Percentiles rank a stretch among this genome's conserved stretches.
Conservation (phyloP, 35 echinoderm and acorn worm genomes). For the Ophioderma brevispina region DNA sequence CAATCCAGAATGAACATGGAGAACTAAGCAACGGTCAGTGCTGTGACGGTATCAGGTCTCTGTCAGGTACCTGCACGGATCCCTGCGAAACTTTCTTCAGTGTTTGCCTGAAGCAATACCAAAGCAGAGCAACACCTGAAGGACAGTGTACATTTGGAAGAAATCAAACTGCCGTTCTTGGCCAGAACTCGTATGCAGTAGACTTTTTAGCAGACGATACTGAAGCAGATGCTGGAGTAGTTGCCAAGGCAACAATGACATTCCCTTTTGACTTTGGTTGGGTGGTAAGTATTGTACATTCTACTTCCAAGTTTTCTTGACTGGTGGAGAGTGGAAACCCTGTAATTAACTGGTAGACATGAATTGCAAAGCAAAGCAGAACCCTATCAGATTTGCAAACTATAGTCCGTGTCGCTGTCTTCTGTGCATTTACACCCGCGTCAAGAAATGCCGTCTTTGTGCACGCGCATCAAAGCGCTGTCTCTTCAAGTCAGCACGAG, state of each 20-base stretch:
- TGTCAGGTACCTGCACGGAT: constrained; percentile 29
- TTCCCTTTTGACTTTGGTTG: constrained; percentile 76
- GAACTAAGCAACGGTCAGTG: constrained; percentile 70
- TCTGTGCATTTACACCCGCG: too few relatives aligned
- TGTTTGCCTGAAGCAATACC: constrained; percentile 77
- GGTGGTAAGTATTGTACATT: constrained; percentile 69
- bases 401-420: too few relatives aligned
- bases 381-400: too few relatives aligned
- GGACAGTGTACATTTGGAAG: constrained; percentile 78
- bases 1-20: constrained; percentile 52
- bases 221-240: neutral
- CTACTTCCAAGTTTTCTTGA: too few relatives aligned
- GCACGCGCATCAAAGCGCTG: too few relatives aligned
- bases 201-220: neutral
- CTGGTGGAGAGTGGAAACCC: too few relatives aligned
- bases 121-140: constrained; percentile 41
- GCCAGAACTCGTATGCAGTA: constrained; percentile 34
- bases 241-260: constrained; percentile 25
- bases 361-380: too few relatives aligned
- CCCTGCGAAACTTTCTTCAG: constrained; percentile 63
- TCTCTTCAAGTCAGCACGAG: too few relatives aligned
- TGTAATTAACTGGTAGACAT: too few relatives aligned
- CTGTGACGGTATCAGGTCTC: constrained; percentile 44
- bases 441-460: too few relatives aligned
- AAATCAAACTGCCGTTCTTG: constrained; percentile 34